Conservation (phyloP, 2,113 vertebrate species). For the Odocoileus hemionus region DNA sequence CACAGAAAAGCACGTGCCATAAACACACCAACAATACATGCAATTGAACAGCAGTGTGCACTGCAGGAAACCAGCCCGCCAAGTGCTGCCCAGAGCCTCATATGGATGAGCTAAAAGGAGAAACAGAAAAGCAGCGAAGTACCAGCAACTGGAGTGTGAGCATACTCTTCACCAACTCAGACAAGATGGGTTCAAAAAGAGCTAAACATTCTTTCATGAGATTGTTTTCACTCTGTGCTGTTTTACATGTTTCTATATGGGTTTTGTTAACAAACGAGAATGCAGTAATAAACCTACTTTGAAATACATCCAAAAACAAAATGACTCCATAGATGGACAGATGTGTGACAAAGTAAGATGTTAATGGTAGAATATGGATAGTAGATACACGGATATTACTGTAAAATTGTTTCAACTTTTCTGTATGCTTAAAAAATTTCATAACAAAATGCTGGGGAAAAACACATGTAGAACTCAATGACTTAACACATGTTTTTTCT, state of each 20-base stretch:
- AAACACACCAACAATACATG: not conserved
- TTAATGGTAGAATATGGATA: not conserved
- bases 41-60: not conserved
- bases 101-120: not conserved
- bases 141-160: not conserved
- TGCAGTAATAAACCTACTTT: not conserved
- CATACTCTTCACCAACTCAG: not conserved
- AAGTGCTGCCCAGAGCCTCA: not conserved
- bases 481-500: not conserved
- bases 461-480: not conserved
- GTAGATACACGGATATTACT: not conserved
- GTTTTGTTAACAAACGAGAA: not conserved
- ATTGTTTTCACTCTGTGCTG: not conserved
- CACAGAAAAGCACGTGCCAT: conserved; percentile 15
- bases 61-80: not conserved
- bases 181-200: not conserved
- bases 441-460: not conserved
- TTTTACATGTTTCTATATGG: not conserved
- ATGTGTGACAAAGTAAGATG: not conserved
- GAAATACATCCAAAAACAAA: not conserved
- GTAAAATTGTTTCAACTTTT: not conserved
- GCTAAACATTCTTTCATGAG: not conserved
- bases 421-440: not conserved
- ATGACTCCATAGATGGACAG: not conserved
- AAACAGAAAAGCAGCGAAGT: not conserved